Evolutionary conservation across 2,888 invertebrate species (phyloP), one percentile per base, ranked within the genome.

Genomic region (Drosophila kuntzei): DNA sequence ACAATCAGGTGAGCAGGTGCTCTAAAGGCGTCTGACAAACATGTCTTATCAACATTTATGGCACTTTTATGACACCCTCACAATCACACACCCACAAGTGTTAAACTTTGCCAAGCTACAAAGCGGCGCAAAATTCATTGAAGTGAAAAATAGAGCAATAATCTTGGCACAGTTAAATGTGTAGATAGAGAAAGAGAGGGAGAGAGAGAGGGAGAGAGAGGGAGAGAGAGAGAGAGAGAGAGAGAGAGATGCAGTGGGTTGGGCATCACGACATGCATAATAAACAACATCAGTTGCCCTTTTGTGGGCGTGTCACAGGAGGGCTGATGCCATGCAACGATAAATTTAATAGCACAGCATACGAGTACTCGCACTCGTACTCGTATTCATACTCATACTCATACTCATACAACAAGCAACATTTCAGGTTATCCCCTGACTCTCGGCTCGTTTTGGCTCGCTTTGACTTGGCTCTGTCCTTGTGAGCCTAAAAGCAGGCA

Each of bases 11-110:
- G 32, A 58, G 53, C 66, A 66, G 76, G 57, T 76, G 69, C 43
- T 53, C 58, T 9, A 41, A 60, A 57, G 41, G 39, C 51, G 62
- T 37, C 49, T 68, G 70, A 76, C 70, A 83, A 76, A 86, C 87
- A 79, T 84, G 87, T 62, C 84, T 86, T 83, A 83, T 83, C 87
- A 83, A 79, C 87, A 77, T 83, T 83, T 86, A 86, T 83, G 84
- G 55, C 79, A 77, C 71, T 76, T 86, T 83, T 79, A 83, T 71
- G 70, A 43, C 64, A 25, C 55, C 18, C 41, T 37, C 49, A 73
- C 43, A 47, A 50, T 50, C 29, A 54, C 46, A 61, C 18, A 25
- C 36, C 25, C 39, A 41, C 36, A 16, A 32, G 54, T 37, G 63
- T 74, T 74, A 62, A 74, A 68, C 66, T 68, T 67, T 59, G 70